Conservation (phyloP, 2,797 vertebrate genomes). For the Pelobates cultripes region DNA sequence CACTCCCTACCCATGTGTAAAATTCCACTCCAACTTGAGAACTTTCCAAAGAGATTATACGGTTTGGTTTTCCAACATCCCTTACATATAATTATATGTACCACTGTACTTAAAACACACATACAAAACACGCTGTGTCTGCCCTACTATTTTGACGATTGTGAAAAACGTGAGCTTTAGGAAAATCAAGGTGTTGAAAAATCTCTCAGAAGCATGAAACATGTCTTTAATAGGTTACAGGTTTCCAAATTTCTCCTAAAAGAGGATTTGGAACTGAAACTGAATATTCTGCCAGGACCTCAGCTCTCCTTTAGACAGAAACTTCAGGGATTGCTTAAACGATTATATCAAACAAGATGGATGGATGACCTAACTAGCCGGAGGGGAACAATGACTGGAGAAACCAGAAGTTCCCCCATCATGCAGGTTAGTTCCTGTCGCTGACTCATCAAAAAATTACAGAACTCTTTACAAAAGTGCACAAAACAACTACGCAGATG, state of each 20-base stretch:
- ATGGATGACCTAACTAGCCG: not conserved
- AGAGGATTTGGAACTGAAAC: not conserved
- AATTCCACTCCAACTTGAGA: not conserved
- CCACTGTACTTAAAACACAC: too few species aligned
- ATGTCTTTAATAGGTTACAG: too few species aligned
- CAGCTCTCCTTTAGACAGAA: not conserved
- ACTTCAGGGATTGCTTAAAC: not conserved
- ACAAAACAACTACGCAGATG: too few species aligned
- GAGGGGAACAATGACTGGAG: not conserved
- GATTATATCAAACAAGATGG: not conserved
- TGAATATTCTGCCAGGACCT: not conserved
- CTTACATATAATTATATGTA: too few species aligned
- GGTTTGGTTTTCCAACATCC: too few species aligned
- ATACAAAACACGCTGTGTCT: too few species aligned
- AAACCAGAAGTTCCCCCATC: not conserved
- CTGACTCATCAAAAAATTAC: not conserved
- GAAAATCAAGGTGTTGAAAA: too few species aligned
- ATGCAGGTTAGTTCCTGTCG: not conserved
- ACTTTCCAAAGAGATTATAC: conserved; percentile 21
- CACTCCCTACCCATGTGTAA: conserved; percentile 13
- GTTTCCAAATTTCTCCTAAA: too few species aligned
- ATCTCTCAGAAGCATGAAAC: not conserved
- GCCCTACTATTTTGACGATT: too few species aligned
- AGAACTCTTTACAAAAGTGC: not conserved
- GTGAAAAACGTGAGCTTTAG: too few species aligned